Percentiles rank a stretch among this genome's conserved stretches.
Conservation (phyloP, 2,888 invertebrate species). For the Drosophila lutescens region DNA sequence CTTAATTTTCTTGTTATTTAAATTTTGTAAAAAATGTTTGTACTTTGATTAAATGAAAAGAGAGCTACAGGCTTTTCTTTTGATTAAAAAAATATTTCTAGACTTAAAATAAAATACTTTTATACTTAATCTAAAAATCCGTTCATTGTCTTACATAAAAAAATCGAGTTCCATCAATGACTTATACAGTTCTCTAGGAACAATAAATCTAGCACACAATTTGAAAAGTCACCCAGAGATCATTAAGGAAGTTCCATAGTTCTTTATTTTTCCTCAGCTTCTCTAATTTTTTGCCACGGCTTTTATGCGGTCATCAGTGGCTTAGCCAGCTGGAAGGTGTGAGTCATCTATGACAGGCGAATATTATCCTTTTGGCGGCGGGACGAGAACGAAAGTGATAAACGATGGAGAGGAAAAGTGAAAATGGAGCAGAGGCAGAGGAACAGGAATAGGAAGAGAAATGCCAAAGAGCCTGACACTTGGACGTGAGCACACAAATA, state of each 20-base stretch:
- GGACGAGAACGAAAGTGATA: slow-evolving; percentile 71
- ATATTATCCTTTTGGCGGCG: slow-evolving; percentile 33
- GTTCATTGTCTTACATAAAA: background rate
- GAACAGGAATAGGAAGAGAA: slow-evolving; percentile 1
- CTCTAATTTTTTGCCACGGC: slow-evolving; percentile 14
- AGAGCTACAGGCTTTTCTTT: no score
- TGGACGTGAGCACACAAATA: slow-evolving; percentile 80
- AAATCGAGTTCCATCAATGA: no score
- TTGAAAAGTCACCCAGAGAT: slow-evolving; percentile 34
- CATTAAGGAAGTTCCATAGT: slow-evolving; percentile 28
- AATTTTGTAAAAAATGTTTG: background rate
- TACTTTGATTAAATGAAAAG: background rate
- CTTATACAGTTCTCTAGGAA: slow-evolving; percentile 1
- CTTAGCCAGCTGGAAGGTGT: slow-evolving; percentile 31
- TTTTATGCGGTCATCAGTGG: slow-evolving; percentile 44
- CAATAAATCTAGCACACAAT: slow-evolving; percentile 30
- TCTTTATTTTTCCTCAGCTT: slow-evolving; percentile 19
- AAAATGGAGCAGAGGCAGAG: slow-evolving; percentile 4
- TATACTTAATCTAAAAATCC: no score
- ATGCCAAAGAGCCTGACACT: slow-evolving; percentile 65
- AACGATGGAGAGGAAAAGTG: slow-evolving; percentile 58
- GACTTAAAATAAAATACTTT: no score
- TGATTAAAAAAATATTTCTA: no score
- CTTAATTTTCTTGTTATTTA: no score
- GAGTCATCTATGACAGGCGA: slow-evolving; percentile 63